These are phyloP conservation scores for Pholis gunnellus DNA, from an alignment of 2,113 vertebrate species.

Conservation along the genomic window DNA sequence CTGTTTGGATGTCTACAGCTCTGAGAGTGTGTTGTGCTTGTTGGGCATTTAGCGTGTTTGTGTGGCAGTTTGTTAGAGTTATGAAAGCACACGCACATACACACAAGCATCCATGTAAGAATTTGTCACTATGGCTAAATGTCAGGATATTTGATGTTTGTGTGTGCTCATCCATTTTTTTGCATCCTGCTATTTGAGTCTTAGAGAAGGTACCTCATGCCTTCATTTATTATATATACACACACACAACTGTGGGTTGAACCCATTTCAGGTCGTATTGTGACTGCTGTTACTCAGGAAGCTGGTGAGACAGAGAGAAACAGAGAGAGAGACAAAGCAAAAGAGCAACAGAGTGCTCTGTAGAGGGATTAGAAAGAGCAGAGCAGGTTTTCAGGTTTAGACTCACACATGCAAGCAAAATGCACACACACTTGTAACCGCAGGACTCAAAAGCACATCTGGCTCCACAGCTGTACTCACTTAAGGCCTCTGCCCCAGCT, in stretches of 20 bases:
- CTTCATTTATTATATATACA: neutral
- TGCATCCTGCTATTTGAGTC: neutral
- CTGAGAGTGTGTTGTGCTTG: conserved; percentile 17
- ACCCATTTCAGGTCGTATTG: neutral
- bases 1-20: conserved; percentile 37
- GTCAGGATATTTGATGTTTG: neutral
- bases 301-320: neutral
- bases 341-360: neutral
- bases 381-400: conserved; percentile 60
- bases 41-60: conserved; percentile 14
- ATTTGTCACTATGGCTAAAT: conserved; percentile 29
- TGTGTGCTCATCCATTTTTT: conserved; percentile 10
- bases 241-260: neutral
- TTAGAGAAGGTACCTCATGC: neutral
- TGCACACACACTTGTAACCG: conserved; percentile 51
- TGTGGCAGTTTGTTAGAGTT: neutral
- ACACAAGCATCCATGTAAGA: conserved; percentile 2
- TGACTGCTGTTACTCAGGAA: conserved; percentile 1
- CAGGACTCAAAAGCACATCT: conserved; percentile 73
- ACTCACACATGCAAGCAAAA: conserved; percentile 26
- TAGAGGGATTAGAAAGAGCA: conserved; percentile 40
- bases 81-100: neutral
- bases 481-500: conserved; percentile 51
- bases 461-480: conserved; percentile 70
- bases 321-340: neutral